These are phyloP conservation scores for Rhynchotus rufescens DNA, from an alignment of 2,797 vertebrate genomes.

Conservation along the genomic window DNA sequence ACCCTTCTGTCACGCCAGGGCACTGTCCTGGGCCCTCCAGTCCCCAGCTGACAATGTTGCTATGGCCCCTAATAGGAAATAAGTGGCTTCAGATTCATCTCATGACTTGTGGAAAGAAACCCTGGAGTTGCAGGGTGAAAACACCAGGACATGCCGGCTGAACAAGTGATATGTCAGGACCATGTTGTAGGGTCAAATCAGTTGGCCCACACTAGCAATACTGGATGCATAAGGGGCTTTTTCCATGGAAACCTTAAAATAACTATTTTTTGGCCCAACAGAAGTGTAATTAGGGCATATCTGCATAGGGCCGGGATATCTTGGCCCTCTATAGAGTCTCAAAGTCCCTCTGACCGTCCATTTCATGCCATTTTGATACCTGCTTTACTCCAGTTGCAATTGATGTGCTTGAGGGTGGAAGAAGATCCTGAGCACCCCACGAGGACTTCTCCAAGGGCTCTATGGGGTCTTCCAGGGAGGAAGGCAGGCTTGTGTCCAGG, in stretches of 20 bases:
- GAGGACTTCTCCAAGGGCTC: background rate
- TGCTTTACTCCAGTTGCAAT: background rate
- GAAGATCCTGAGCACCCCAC: background rate
- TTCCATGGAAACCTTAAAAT: slow-evolving; percentile 18
- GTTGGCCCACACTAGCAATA: slow-evolving; percentile 34
- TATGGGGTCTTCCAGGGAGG: accelerated
- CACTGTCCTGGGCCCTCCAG: background rate
- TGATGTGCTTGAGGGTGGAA: background rate
- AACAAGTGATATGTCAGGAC: background rate
- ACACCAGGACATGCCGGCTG: background rate
- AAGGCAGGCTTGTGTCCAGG: background rate
- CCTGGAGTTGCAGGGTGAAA: background rate
- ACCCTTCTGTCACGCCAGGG: background rate
- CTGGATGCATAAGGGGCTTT: slow-evolving; percentile 11
- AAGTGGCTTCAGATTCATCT: background rate
- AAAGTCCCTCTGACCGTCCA: background rate
- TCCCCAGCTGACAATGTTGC: accelerated
- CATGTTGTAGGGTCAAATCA: background rate
- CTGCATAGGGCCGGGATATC: accelerated
- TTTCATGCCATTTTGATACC: accelerated
- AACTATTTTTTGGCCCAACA: background rate
- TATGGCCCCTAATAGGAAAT: background rate
- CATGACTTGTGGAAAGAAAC: background rate
- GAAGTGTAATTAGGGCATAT: background rate
- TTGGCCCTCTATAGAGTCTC: background rate